Percentiles rank a stretch among this genome's conserved stretches.
Evolutionary conservation across 2,797 vertebrate species (phyloP).

Genomic region (Periparus ater): DNA sequence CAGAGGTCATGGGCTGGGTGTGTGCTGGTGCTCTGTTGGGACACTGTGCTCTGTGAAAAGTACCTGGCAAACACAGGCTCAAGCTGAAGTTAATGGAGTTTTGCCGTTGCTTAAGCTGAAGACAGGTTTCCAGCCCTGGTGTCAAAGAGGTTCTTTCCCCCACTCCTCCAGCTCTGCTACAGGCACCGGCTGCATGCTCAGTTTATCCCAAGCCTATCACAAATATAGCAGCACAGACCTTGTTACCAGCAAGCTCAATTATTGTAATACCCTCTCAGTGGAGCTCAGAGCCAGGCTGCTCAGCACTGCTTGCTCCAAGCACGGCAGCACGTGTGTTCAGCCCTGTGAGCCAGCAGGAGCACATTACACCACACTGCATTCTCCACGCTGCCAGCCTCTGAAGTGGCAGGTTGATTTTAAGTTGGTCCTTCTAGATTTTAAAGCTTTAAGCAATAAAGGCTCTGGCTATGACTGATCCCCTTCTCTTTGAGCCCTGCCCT

Average conservation of each 20-base stretch:
- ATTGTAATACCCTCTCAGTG: not conserved
- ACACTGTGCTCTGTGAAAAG: not conserved
- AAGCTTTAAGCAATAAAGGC: conserved; percentile 37
- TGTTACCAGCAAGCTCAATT: conserved; percentile 36
- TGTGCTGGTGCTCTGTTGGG: not conserved
- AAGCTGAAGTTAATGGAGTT: not conserved
- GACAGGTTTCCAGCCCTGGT: not conserved
- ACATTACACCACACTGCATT: not conserved
- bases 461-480: not conserved
- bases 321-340: not conserved
- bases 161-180: not conserved
- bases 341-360: not conserved
- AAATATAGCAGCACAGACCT: not conserved
- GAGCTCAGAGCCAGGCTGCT: conserved; percentile 17
- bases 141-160: not conserved
- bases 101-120: not conserved
- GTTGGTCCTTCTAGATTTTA: conserved; percentile 36
- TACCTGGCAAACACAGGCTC: not conserved
- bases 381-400: not conserved
- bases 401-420: conserved; percentile 19
- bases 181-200: not conserved
- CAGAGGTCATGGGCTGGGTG: not conserved
- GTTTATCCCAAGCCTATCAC: conserved; percentile 26
- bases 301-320: not conserved
- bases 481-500: conserved; percentile 30